Conservation (phyloP, 2,888 invertebrate genomes). For the Miltochrista miniata region DNA sequence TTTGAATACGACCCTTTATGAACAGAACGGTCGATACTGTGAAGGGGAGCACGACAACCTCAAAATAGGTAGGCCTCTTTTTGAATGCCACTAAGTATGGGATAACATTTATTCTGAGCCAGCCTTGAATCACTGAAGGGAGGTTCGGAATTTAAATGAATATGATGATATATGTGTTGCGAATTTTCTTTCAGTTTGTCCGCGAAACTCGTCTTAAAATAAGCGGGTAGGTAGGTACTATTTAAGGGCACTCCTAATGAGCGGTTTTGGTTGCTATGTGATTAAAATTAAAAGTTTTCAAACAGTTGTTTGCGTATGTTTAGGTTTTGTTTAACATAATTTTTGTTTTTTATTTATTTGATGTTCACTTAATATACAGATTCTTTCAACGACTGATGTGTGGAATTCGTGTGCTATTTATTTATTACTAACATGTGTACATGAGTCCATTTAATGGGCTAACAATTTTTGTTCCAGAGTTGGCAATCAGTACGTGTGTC, state of each 20-base stretch:
- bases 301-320: neutral
- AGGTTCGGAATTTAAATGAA: neutral
- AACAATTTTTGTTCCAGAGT: constrained; percentile 79
- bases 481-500: constrained; percentile 89
- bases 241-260: neutral
- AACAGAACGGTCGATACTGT: constrained; percentile 11
- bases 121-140: neutral
- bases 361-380: neutral
- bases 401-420: no score
- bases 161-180: neutral
- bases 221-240: neutral
- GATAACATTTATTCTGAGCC: constrained; percentile 13
- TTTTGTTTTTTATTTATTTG: neutral
- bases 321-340: neutral
- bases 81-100: constrained; percentile 9
- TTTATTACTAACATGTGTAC: no score
- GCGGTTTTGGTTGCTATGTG: neutral
- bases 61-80: constrained; percentile 26
- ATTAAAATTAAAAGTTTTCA: neutral
- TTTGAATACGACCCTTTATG: constrained; percentile 22
- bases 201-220: neutral
- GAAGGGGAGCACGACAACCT: constrained; percentile 11
- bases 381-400: no score
- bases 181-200: neutral
- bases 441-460: no score